phyloP scores from a whole-genome alignment of 1,140 invertebrate genomes.

The Hetaerina americana region DNA sequence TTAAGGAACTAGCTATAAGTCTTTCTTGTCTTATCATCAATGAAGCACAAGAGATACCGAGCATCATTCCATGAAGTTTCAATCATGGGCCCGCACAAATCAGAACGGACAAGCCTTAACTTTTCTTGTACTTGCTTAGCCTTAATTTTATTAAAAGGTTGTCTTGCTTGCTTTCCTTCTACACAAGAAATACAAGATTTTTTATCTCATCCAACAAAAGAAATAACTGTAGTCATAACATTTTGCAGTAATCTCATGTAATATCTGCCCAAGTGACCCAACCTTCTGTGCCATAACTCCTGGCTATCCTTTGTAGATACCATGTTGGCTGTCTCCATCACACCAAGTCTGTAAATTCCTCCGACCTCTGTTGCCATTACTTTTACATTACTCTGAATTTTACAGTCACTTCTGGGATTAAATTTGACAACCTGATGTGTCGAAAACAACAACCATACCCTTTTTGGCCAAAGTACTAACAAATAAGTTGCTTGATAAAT shows the following conservation, averaged over 20 bases:
- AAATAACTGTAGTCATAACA: neutral
- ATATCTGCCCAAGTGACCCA: neutral
- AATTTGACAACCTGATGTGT: neutral
- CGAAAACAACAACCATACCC: neutral
- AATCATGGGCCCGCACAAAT: neutral
- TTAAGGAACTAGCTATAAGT: neutral
- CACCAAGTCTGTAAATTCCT: neutral
- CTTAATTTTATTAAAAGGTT: neutral
- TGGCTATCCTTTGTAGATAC: neutral
- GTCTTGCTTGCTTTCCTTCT: neutral
- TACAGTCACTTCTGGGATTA: neutral
- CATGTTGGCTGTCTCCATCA: neutral
- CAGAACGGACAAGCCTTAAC: neutral
- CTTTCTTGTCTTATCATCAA: slow-evolving; percentile 19
- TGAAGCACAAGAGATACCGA: slow-evolving; percentile 8
- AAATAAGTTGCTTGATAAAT: neutral
- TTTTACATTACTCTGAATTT: neutral
- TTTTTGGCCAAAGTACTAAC: neutral
- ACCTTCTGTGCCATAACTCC: neutral
- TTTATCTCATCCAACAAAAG: neutral
- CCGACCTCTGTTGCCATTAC: neutral
- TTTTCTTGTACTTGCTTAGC: neutral
- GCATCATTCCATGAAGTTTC: neutral
- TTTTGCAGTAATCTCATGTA: neutral
- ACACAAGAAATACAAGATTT: neutral